phyloP scores from a whole-genome alignment of 2,113 vertebrate genomes.

The Lichenostomus cassidix region DNA sequence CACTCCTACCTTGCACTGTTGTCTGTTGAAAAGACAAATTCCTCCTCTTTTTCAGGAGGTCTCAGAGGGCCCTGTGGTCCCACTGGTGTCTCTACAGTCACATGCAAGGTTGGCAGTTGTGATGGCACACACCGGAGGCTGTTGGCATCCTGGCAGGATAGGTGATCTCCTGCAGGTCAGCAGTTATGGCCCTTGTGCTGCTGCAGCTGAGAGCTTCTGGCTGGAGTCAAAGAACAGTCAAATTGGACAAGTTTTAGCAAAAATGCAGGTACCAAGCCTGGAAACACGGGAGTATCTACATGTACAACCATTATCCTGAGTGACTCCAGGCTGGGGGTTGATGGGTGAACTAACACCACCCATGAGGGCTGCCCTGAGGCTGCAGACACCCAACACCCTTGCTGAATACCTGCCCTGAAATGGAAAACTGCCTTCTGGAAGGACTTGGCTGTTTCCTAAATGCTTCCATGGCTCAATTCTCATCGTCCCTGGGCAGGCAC shows the following conservation, averaged over 20 bases:
- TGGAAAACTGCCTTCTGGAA: not conserved
- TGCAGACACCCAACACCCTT: not conserved
- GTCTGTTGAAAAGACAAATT: not conserved
- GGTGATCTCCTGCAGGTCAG: not conserved
- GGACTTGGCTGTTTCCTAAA: not conserved
- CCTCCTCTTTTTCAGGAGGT: not conserved
- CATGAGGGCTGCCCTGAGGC: not conserved
- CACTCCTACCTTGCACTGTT: not conserved
- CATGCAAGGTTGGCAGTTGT: not conserved
- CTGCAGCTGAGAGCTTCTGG: not conserved
- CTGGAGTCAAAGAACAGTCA: not conserved
- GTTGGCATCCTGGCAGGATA: not conserved
- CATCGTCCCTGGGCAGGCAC: not conserved
- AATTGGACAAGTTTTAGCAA: not conserved
- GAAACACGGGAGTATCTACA: not conserved
- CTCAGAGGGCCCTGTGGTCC: not conserved
- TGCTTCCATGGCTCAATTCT: not conserved
- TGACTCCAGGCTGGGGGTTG: not conserved
- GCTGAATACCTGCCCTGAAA: not conserved
- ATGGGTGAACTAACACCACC: not conserved
- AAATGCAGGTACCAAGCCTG: not conserved
- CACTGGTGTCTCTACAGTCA: not conserved
- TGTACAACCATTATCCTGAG: not conserved
- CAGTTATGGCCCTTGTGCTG: not conserved
- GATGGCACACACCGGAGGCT: not conserved